Conservation (phyloP, 1,140 invertebrate species). For the Anastrepha obliqua region DNA sequence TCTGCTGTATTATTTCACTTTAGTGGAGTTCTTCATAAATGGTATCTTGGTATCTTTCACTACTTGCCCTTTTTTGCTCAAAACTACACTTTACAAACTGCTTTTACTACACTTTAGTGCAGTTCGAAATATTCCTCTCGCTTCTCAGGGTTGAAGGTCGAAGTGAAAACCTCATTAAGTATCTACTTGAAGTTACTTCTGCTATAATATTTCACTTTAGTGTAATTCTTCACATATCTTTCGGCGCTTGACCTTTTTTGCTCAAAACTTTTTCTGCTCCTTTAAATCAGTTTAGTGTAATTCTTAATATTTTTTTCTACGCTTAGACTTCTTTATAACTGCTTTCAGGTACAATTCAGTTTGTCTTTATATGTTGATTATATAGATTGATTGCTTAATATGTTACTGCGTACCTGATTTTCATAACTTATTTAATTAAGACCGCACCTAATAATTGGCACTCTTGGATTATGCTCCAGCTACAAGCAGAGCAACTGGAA, state of each 20-base stretch:
- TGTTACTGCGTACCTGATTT: slow-evolving; percentile 50
- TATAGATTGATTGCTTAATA: slow-evolving; percentile 6
- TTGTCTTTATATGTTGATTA: slow-evolving; percentile 35
- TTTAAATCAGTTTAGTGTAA: too few species aligned
- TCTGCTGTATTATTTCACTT: too few species aligned
- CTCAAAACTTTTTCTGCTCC: too few species aligned
- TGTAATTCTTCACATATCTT: not conserved
- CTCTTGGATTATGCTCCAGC: not conserved
- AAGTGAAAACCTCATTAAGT: too few species aligned
- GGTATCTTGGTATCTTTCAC: too few species aligned
- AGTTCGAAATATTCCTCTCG: too few species aligned
- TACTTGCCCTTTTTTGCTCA: too few species aligned
- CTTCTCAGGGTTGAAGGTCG: too few species aligned
- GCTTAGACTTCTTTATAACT: not conserved
- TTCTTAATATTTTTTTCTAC: not conserved
- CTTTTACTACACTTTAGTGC: too few species aligned
- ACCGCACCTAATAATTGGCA: slow-evolving; percentile 25
- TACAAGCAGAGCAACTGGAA: not conserved
- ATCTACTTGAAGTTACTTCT: not conserved
- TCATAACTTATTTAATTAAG: not conserved
- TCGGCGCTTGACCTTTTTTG: too few species aligned
- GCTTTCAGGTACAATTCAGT: slow-evolving; percentile 42
- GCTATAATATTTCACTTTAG: not conserved
- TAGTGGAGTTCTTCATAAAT: too few species aligned
- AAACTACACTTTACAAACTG: too few species aligned